These are phyloP conservation scores for Apostichopus parvimensis DNA, from an alignment of 35 echinoderm and acorn worm genomes.

Conservation along the genomic window DNA sequence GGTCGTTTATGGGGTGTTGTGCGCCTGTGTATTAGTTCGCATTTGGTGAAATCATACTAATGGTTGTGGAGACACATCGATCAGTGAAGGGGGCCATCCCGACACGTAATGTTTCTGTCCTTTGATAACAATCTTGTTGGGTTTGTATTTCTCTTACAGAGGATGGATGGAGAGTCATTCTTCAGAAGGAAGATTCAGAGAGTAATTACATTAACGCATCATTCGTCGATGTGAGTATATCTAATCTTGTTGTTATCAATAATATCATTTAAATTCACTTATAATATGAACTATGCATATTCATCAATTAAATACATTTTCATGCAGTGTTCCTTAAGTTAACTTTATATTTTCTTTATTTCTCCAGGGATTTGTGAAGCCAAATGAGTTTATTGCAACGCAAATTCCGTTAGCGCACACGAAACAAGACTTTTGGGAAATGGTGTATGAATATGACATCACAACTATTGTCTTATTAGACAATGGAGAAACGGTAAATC, in stretches of 20 bases:
- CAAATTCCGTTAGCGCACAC: slow-evolving; percentile 40
- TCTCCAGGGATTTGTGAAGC: slow-evolving; percentile 35
- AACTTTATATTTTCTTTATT: neutral
- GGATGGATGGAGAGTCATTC: slow-evolving; percentile 43
- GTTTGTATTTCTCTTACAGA: slow-evolving; percentile 2
- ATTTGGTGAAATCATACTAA: too few species aligned
- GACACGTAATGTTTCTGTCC: neutral
- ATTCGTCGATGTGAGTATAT: slow-evolving; percentile 32
- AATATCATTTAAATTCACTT: too few species aligned
- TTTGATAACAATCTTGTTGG: neutral
- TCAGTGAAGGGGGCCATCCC: too few species aligned
- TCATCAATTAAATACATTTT: too few species aligned
- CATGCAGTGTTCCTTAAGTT: too few species aligned
- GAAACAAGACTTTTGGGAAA: slow-evolving; percentile 51
- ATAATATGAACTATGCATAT: too few species aligned
- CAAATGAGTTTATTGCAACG: slow-evolving; percentile 40
- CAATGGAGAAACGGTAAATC: slow-evolving; percentile 16
- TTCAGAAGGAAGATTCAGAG: slow-evolving; percentile 34
- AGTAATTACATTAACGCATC: slow-evolving; percentile 45
- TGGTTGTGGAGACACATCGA: too few species aligned
- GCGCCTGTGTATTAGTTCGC: too few species aligned
- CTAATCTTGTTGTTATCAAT: too few species aligned
- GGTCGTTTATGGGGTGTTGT: too few species aligned
- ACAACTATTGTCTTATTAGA: slow-evolving; percentile 32
- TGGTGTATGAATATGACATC: slow-evolving; percentile 55